Evolutionary conservation across 2,113 vertebrate species (phyloP).

Genomic region (Rhadina sibilatrix): DNA sequence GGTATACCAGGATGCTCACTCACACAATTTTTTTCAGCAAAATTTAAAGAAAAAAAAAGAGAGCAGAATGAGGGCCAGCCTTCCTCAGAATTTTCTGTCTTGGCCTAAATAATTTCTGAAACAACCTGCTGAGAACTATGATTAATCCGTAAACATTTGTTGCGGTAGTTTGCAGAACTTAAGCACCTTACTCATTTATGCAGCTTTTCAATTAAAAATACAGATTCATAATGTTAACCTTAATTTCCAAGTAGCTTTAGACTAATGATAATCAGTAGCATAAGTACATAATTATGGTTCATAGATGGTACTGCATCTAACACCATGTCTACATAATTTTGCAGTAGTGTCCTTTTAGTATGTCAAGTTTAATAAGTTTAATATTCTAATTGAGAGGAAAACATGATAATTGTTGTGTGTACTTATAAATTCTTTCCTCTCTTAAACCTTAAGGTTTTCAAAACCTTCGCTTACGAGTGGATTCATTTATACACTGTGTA

Average conservation of each 20-base stretch:
- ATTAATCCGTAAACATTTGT: neutral
- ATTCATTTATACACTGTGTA: neutral
- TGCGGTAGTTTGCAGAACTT: neutral
- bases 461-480: constrained; percentile 32
- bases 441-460: constrained; percentile 22
- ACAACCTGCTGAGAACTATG: neutral
- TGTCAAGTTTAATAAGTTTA: constrained; percentile 56
- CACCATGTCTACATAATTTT: constrained; percentile 30
- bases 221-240: constrained; percentile 45
- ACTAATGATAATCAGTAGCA: constrained; percentile 48
- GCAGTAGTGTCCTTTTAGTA: constrained; percentile 55
- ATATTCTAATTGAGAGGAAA: constrained; percentile 40
- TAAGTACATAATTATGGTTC: constrained; percentile 55
- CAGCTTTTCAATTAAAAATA: constrained; percentile 41
- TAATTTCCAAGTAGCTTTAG: constrained; percentile 50
- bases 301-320: neutral
- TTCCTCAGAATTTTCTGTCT: neutral
- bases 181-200: constrained; percentile 45
- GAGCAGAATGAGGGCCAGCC: neutral
- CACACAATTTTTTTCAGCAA: neutral
- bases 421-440: constrained; percentile 35
- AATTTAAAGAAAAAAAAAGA: neutral
- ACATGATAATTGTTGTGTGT: constrained; percentile 45
- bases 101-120: neutral
- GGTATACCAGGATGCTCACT: neutral